Evolutionary conservation across 2,888 invertebrate species (phyloP).

Genomic region (Oxyteleia sp.): DNA sequence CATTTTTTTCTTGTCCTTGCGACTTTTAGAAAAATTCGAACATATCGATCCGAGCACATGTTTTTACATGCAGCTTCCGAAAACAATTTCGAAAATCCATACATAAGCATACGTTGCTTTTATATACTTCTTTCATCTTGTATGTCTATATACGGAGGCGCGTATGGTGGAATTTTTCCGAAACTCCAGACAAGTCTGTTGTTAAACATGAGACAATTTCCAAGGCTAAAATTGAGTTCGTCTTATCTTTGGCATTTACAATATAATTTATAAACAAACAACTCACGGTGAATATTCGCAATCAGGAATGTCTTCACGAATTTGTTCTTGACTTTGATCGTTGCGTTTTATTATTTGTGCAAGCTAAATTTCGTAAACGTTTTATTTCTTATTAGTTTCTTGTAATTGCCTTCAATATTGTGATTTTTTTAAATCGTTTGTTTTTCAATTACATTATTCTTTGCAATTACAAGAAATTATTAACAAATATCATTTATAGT

Average conservation of each 20-base stretch:
- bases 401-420: conserved; percentile 12
- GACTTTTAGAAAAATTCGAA: conserved; percentile 48
- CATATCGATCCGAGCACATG: conserved; percentile 6
- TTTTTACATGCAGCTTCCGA: conserved; percentile 7
- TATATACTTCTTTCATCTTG: background rate
- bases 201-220: conserved; percentile 64
- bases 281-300: conserved; percentile 45
- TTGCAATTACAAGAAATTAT: conserved; percentile 26
- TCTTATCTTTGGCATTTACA: conserved; percentile 81
- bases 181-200: conserved; percentile 49
- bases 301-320: conserved; percentile 58
- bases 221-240: conserved; percentile 80
- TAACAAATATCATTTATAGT: background rate
- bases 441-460: too few species aligned
- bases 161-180: conserved; percentile 38
- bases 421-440: too few species aligned
- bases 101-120: conserved; percentile 10
- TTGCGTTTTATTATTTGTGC: conserved; percentile 25
- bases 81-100: background rate
- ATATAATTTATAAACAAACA: conserved; percentile 71
- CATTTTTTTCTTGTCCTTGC: conserved; percentile 22
- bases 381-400: conserved; percentile 8
- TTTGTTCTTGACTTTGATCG: conserved; percentile 22
- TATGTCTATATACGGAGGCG: conserved; percentile 17
- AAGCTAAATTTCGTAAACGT: conserved; percentile 15